Conservation (phyloP, 2,113 vertebrate genomes). For the Megatriorchis doriae region DNA sequence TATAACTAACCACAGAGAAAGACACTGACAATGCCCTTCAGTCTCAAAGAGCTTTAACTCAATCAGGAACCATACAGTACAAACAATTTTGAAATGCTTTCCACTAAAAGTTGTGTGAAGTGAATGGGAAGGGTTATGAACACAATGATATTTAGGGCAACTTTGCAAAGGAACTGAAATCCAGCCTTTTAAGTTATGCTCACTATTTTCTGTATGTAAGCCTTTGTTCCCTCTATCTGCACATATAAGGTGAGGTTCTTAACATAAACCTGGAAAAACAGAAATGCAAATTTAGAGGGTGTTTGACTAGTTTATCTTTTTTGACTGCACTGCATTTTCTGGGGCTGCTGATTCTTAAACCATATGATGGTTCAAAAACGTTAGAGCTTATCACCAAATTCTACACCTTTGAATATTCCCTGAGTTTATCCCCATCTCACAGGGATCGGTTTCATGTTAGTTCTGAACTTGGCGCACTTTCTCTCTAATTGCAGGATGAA, state of each 20-base stretch:
- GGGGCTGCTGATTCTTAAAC: background rate
- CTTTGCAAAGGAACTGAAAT: background rate
- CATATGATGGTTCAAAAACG: background rate
- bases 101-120: background rate
- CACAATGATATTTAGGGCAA: background rate
- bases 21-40: background rate
- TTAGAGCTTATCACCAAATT: background rate
- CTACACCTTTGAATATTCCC: background rate
- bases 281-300: background rate
- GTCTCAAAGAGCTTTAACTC: background rate
- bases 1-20: background rate
- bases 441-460: background rate
- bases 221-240: background rate
- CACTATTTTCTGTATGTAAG: background rate
- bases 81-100: background rate
- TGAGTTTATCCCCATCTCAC: background rate
- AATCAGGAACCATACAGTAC: background rate
- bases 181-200: background rate
- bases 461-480: background rate
- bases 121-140: background rate
- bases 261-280: background rate
- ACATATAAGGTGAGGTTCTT: background rate
- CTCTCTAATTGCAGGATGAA: constrained; percentile 80
- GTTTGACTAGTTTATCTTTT: background rate
- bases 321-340: background rate